phyloP scores from a whole-genome alignment of 1,140 invertebrate species.

The Drosophila biarmipes region DNA sequence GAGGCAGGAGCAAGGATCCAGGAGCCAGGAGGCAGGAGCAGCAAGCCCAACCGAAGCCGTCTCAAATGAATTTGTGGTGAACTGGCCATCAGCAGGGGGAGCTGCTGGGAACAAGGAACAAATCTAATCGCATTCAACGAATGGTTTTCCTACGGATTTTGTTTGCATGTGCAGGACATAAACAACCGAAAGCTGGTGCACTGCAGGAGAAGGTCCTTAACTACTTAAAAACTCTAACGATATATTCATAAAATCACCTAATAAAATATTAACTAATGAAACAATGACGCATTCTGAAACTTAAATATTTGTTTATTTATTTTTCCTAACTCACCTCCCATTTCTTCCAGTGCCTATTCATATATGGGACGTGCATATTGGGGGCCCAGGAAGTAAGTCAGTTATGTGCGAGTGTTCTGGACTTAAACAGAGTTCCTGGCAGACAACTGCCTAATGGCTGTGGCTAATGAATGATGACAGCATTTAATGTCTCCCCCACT shows the following conservation, averaged over 20 bases:
- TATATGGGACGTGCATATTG: constrained; percentile 6
- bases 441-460: constrained; percentile 70
- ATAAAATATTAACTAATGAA: too few species aligned
- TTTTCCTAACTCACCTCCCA: not conserved
- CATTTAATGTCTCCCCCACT: constrained; percentile 58
- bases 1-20: constrained; percentile 26
- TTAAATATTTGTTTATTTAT: not conserved
- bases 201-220: not conserved
- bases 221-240: not conserved
- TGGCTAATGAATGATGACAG: constrained; percentile 81
- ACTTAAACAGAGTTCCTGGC: constrained; percentile 48
- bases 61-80: constrained; percentile 58
- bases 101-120: constrained; percentile 19
- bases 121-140: constrained; percentile 51
- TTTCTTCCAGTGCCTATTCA: constrained; percentile 29
- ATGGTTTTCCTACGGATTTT: constrained; percentile 43
- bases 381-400: constrained; percentile 48
- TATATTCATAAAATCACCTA: not conserved
- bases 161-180: constrained; percentile 45
- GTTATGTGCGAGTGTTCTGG: constrained; percentile 57
- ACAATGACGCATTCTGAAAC: too few species aligned
- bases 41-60: constrained; percentile 12
- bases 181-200: constrained; percentile 39
- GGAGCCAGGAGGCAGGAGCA: constrained; percentile 23
- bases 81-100: not conserved